Evolutionary conservation across 1,140 invertebrate genomes (phyloP), one percentile per base, ranked within the genome.

Genomic region (Aphis gossypii): DNA sequence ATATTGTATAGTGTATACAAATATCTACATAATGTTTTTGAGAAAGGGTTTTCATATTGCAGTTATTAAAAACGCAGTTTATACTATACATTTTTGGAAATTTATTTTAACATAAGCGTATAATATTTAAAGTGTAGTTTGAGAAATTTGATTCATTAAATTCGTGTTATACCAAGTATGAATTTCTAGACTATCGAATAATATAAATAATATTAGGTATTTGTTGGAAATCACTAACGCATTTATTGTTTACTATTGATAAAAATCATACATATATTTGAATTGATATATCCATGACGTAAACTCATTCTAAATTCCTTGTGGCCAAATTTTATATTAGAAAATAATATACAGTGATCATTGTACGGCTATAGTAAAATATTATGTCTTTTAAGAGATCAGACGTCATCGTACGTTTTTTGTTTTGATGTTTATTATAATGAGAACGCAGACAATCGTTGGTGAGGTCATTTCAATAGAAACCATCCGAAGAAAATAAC

Each of bases 371-470:
- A 41, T 41, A 44, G n/a, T n/a, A 76, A 23, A 54, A n/a, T 76
- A 76, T 41, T 25, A 25, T 84, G 83, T 44, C 3, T 44, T 83
- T 41, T 44, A n/a, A n/a, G 60, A 76, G 60, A 76, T 76, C 23
- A 25, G 41, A 46, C 84, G 84, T 86, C 84, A 86, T 86, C 41
- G 25, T 46, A 86, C 30, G 38, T 44, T 86, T 86, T n/a, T 84
- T 84, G 83, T 84, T 84, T 41, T 38, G 41, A 46, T 46, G 84
- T 87, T 87, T 51, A 48, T 88, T 48, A 88, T 48, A 88, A 54
- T 23, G 46, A n/a, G 35, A 20, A 89, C 35, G 8, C 41, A 54
- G 21, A 35, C 48, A 38, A 38, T 38, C 48, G 48, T 51, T 51
- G 86, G 21, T 89, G n/a, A 89, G n/a, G n/a, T 89, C n/a, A 48